Percentiles rank a stretch among this genome's conserved stretches.
These are phyloP conservation scores for Melinaea menophilus DNA, from an alignment of 2,888 invertebrate species.

Conservation along the genomic window DNA sequence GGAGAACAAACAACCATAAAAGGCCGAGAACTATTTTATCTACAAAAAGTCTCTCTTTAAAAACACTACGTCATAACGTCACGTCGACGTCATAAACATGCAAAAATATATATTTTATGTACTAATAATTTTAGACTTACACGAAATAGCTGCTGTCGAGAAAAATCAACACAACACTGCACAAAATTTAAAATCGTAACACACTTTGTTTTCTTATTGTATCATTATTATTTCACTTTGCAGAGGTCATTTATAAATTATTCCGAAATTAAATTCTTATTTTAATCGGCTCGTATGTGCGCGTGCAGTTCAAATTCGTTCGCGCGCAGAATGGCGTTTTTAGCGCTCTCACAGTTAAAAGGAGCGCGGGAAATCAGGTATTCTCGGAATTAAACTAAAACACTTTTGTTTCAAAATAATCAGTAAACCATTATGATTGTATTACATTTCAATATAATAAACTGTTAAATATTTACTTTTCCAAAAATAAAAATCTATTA, in stretches of 20 bases:
- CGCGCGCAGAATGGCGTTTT: slow-evolving; percentile 62
- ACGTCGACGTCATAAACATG: slow-evolving; percentile 16
- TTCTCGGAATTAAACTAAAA: slow-evolving; percentile 4
- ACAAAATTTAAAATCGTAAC: slow-evolving; percentile 35
- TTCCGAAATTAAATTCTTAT: slow-evolving; percentile 34
- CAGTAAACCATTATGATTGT: too few relatives aligned
- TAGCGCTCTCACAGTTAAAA: slow-evolving; percentile 51
- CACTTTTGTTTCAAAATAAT: too few relatives aligned
- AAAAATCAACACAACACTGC: slow-evolving; percentile 33
- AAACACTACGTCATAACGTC: slow-evolving; percentile 26
- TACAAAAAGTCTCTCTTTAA: slow-evolving; percentile 32
- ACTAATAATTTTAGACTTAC: slow-evolving; percentile 12
- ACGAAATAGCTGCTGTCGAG: slow-evolving; percentile 6
- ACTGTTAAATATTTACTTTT: too few relatives aligned
- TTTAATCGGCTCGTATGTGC: slow-evolving; percentile 49
- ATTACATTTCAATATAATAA: too few relatives aligned
- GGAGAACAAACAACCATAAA: slow-evolving; percentile 38
- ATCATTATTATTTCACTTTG: slow-evolving; percentile 44
- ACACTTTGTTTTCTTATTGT: slow-evolving; percentile 38
- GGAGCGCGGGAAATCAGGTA: slow-evolving; percentile 53
- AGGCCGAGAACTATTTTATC: slow-evolving; percentile 34
- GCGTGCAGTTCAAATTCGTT: slow-evolving; percentile 50
- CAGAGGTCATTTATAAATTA: slow-evolving; percentile 28
- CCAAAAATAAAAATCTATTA: too few relatives aligned
- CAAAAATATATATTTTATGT: slow-evolving; percentile 11